Base-by-base conservation (phyloP, 2,797 vertebrate genomes). In the Peromyscus nudipes region DNA sequence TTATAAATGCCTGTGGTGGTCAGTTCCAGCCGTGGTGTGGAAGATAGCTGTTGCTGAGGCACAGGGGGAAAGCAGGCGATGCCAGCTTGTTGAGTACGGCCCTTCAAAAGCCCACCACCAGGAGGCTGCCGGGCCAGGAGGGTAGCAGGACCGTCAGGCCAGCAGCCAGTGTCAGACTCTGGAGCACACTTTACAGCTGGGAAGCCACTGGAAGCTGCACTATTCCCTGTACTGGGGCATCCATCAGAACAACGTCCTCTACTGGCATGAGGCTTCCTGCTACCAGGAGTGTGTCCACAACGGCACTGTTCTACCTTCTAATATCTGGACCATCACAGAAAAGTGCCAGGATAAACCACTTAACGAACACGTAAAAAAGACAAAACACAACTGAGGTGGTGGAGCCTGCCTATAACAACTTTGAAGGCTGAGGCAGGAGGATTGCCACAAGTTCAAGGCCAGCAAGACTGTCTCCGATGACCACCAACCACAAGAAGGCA, bases 231-330 rank as follows among this genome's bases (percentile, higher is more conserved):
- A 84, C 1, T 29, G 65, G 55, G 67, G 49, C n/a, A 57, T 40
- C 67, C 69, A 46, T 75, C 23, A 79, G 6, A 97, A 94, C 94
- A 25, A 80, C 65, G 71, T 89, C 92, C 94, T 96, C 40, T 75
- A 40, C 21, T 29, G 27, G 69, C 81, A 79, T 6, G 85, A 93
- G 89, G 64, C 29, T 71, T 85, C 69, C 52, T 73, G 71, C 43
- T 57, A 14, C 49, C 40, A 91, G 75, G 29, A 87, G 37, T 55
- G 46, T 80, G 23, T 62, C 40, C 40, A 6, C 0, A 75, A 67
- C 43, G 91, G 86, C 29, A 31, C 11, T 11, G 84, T 40, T 19
- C 0, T 7, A 29, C 46, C 25, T 93, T 77, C 86, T 89, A 55
- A 7, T 57, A 62, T 55, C 0, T 49, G 84, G 46, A 21, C 0